Evolutionary conservation across 2,888 invertebrate species (phyloP).

Genomic region (Lacanobia wlatinum): DNA sequence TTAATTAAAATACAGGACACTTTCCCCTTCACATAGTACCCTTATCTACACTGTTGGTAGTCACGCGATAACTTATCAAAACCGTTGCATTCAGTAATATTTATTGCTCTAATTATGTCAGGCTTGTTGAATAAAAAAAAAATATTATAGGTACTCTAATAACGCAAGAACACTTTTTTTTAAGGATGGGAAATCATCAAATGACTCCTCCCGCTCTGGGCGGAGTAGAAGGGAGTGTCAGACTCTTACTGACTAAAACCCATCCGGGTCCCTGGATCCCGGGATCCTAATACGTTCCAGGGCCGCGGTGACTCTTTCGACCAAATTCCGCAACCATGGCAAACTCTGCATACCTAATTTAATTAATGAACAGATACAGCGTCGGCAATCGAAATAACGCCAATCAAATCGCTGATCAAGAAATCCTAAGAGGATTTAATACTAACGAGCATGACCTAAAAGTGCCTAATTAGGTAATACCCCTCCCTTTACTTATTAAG

Average conservation of each 20-base stretch:
- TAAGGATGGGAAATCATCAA: too few relatives aligned
- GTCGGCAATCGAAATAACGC: background rate
- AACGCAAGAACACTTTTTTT: too few relatives aligned
- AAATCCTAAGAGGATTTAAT: background rate
- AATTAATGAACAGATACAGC: background rate
- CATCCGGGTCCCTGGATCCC: too few relatives aligned
- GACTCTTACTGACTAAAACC: too few relatives aligned
- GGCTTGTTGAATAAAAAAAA: slow-evolving; percentile 4
- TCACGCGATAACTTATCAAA: slow-evolving; percentile 60
- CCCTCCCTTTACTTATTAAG: background rate
- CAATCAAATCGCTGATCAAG: background rate
- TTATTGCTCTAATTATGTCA: slow-evolving; percentile 9
- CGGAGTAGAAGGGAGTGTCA: too few relatives aligned
- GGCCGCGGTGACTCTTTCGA: too few relatives aligned
- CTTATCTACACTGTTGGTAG: slow-evolving; percentile 45
- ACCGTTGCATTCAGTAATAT: slow-evolving; percentile 43
- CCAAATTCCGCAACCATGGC: too few relatives aligned
- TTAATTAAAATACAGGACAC: slow-evolving; percentile 40
- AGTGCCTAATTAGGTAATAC: background rate
- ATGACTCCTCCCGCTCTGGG: too few relatives aligned
- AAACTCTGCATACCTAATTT: background rate
- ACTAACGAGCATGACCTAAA: background rate
- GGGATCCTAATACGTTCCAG: too few relatives aligned
- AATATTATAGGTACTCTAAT: background rate
- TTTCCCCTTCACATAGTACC: slow-evolving; percentile 40